Conservation (phyloP, 2,888 invertebrate species). For the Orthosia gothica region DNA sequence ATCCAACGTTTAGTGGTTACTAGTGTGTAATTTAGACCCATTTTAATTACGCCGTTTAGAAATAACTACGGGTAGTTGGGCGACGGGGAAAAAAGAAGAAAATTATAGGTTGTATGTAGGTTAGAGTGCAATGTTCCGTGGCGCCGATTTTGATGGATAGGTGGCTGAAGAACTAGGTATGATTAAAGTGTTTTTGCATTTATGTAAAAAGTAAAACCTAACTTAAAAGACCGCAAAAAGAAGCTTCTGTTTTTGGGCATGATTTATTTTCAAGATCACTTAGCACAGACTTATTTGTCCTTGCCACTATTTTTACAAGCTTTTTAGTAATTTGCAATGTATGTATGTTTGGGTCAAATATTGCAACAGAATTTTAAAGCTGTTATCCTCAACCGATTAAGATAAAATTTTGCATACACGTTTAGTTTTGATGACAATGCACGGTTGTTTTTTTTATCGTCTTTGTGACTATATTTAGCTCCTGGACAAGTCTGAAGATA, state of each 20-base stretch:
- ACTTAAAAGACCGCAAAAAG: not conserved
- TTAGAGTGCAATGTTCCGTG: slow-evolving; percentile 55
- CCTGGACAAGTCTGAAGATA: not conserved
- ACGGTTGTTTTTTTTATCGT: too few species aligned
- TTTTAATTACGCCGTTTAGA: slow-evolving; percentile 81
- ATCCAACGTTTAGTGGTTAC: slow-evolving; percentile 73
- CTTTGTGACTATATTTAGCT: too few species aligned
- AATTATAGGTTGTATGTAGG: slow-evolving; percentile 73
- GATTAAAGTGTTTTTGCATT: slow-evolving; percentile 27
- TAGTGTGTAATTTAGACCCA: slow-evolving; percentile 77
- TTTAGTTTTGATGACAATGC: too few species aligned
- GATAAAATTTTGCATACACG: too few species aligned
- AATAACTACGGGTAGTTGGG: slow-evolving; percentile 74
- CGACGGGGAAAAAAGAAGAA: slow-evolving; percentile 71
- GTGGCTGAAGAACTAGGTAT: slow-evolving; percentile 15
- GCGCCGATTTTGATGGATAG: slow-evolving; percentile 51
- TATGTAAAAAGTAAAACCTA: slow-evolving; percentile 1
- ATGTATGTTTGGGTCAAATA: too few species aligned
- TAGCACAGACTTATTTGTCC: not conserved
- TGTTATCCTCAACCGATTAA: too few species aligned
- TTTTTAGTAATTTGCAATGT: too few species aligned
- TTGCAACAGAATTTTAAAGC: too few species aligned
- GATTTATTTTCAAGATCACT: slow-evolving; percentile 14
- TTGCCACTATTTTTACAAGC: not conserved
- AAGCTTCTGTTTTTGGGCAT: slow-evolving; percentile 36